Percentiles rank a stretch among this genome's conserved stretches.
Conservation (phyloP, 2,113 vertebrate species). For the Oryzias woworae region DNA sequence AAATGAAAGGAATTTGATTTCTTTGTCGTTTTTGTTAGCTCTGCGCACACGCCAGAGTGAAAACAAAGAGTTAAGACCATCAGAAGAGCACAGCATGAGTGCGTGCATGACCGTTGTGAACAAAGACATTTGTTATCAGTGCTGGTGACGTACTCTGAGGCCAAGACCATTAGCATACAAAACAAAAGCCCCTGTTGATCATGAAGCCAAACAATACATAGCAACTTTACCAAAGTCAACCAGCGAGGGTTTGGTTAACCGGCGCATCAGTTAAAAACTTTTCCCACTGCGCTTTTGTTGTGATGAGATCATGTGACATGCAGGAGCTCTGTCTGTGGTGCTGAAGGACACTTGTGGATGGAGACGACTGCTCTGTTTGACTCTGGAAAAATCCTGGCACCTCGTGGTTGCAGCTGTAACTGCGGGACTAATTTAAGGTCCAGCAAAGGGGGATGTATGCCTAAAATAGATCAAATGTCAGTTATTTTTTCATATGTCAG, state of each 20-base stretch:
- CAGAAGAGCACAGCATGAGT: not conserved
- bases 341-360: not conserved
- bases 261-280: too few relatives aligned
- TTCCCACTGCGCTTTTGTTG: too few relatives aligned
- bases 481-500: too few relatives aligned
- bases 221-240: too few relatives aligned
- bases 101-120: slow-evolving; percentile 10
- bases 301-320: not conserved
- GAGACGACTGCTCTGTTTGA: too few relatives aligned
- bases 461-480: too few relatives aligned
- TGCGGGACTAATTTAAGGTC: not conserved
- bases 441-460: too few relatives aligned
- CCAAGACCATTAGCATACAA: slow-evolving; percentile 48
- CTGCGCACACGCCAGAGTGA: not conserved
- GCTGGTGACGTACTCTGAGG: slow-evolving; percentile 43
- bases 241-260: too few relatives aligned
- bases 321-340: not conserved
- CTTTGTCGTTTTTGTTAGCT: too few relatives aligned
- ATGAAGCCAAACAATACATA: slow-evolving; percentile 37
- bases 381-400: not conserved
- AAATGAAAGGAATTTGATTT: too few relatives aligned
- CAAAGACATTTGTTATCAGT: slow-evolving; percentile 54
- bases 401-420: not conserved
- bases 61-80: not conserved
- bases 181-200: slow-evolving; percentile 59